Evolutionary conservation across 2,797 vertebrate species (phyloP), one percentile per base, ranked within the genome.

Genomic region (Intellagama lesueurii): DNA sequence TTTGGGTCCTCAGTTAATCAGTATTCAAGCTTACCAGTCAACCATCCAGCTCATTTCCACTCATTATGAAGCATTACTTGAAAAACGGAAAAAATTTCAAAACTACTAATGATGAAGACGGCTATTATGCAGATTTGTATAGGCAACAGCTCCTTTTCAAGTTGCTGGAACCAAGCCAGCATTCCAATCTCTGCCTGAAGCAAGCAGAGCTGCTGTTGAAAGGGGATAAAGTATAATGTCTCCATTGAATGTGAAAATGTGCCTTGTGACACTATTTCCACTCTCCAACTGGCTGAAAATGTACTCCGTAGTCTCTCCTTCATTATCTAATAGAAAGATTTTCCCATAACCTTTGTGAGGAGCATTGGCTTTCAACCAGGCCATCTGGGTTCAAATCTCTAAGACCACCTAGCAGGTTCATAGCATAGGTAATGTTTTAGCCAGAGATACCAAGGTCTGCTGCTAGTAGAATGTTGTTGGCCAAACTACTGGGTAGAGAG

Each of bases 81-180:
- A 95, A 92, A 94, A 96, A 95, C 56, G 85, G 85, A 92, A 93
- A 87, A 91, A 95, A 22, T 93, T 95, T 91, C 93, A 93, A 95
- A 93, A 94, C 93, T 93, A 86, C 86, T 95, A 95, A 96, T 94
- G 91, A 92, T 91, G 92, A 92, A 94, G 94, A 92, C 88, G 69
- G 78, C 88, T 90, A 94, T 94, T 95, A 94, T 94, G 85, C 83
- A 86, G 88, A 92, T 93, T 95, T 96, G 89, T 95, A 89, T 87
- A 93, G 84, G 75, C 94, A 96, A 94, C 88, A 93, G 81, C 83
- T 92, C 94, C 92, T 94, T 94, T 94, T 95, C 87, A 96, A 95
- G 89, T 90, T 92, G 73, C 89, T 96, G 94, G 91, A 94, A 94
- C 28, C 16, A 90, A 90, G 86, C 93, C 92, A 94, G 90, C 69